A percentile compares a stretch with the other conserved stretches of the same genome.
phyloP scores from a whole-genome alignment of 2,888 invertebrate genomes.

The Autographa gamma region DNA sequence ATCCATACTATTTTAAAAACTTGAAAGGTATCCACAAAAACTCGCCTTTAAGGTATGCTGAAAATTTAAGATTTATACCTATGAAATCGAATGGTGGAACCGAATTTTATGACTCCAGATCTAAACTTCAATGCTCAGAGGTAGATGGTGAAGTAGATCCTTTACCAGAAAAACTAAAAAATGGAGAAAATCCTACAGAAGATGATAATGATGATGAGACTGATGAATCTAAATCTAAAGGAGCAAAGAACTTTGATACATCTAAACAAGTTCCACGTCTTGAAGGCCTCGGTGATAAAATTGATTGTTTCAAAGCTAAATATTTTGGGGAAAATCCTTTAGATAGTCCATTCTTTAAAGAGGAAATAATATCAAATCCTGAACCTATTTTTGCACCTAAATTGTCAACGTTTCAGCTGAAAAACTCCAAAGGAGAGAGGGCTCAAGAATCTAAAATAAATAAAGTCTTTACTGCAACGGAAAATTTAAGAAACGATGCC shows the following conservation, averaged over 20 bases:
- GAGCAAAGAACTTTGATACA: constrained; percentile 67
- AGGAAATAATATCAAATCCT: constrained; percentile 86
- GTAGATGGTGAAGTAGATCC: constrained; percentile 88
- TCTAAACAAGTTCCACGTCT: constrained; percentile 85
- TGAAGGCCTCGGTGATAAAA: constrained; percentile 91
- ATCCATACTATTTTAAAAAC: constrained; percentile 90
- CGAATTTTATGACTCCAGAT: constrained; percentile 92
- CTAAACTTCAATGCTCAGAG: constrained; percentile 86
- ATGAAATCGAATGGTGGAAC: constrained; percentile 90
- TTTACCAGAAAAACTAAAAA: constrained; percentile 85
- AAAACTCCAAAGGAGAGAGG: constrained; percentile 37
- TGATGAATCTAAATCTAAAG: constrained; percentile 61
- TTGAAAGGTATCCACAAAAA: constrained; percentile 78
- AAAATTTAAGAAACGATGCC: constrained; percentile 45
- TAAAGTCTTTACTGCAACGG: constrained; percentile 32
- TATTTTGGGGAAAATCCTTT: constrained; percentile 93
- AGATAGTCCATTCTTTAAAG: constrained; percentile 92
- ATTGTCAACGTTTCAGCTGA: constrained; percentile 61
- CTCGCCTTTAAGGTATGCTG: constrained; percentile 91
- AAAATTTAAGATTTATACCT: constrained; percentile 90
- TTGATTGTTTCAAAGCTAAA: constrained; percentile 92
- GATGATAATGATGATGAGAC: constrained; percentile 68
- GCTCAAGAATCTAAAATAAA: constrained; percentile 41
- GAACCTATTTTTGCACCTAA: constrained; percentile 76
- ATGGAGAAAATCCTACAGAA: constrained; percentile 72